These are phyloP conservation scores for Ptychoptera contaminata DNA, from an alignment of 2,888 invertebrate species.

Conservation along the genomic window DNA sequence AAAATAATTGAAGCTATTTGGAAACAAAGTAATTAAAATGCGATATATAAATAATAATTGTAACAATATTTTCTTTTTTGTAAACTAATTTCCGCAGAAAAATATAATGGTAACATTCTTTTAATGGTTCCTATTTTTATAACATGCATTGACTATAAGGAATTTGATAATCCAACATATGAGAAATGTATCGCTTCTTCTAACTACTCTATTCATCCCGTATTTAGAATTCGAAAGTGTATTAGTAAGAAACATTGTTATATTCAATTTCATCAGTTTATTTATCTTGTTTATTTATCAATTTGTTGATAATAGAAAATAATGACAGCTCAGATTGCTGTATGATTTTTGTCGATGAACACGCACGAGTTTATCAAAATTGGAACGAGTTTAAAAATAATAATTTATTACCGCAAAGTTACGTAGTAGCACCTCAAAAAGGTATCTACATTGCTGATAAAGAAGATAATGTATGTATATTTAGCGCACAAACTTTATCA, in stretches of 20 bases:
- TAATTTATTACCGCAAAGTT: constrained; percentile 31
- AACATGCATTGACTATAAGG: constrained; percentile 6
- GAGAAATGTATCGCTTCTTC: constrained; percentile 11
- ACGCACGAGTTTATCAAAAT: constrained; percentile 30
- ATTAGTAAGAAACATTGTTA: constrained; percentile 16
- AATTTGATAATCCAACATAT: constrained; percentile 1
- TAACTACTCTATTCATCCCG: constrained; percentile 20
- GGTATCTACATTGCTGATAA: constrained; percentile 23
- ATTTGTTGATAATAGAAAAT: constrained; percentile 7
- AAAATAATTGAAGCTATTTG: background rate
- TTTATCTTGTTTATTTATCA: too few species aligned
- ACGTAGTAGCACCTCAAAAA: constrained; percentile 30
- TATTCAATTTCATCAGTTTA: too few species aligned
- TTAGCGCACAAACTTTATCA: too few species aligned
- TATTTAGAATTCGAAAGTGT: constrained; percentile 24
- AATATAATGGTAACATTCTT: constrained; percentile 21
- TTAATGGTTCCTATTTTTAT: constrained; percentile 23
- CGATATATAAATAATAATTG: background rate
- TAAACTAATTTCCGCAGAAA: too few species aligned
- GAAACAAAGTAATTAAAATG: constrained; percentile 17
- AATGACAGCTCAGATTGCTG: constrained; percentile 20
- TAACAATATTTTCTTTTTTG: constrained; percentile 1
- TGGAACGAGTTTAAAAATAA: constrained; percentile 30
- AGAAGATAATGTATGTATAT: constrained; percentile 9
- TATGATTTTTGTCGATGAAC: constrained; percentile 26